Evolutionary conservation across 2,888 invertebrate genomes (phyloP).

Genomic region (Dendrolimus pini): DNA sequence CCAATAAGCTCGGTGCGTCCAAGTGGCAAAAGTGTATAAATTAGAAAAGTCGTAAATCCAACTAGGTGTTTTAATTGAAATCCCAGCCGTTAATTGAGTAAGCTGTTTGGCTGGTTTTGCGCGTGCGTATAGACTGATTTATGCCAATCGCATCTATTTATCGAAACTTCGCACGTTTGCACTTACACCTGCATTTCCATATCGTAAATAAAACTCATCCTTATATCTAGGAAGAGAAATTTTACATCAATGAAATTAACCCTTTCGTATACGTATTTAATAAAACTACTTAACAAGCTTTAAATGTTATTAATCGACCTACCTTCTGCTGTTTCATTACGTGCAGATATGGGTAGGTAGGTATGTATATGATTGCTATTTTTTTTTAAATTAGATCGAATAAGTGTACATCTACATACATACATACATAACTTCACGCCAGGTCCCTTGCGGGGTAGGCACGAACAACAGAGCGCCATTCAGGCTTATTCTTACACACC

Average conservation of each 20-base stretch:
- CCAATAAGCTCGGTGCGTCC: constrained; percentile 25
- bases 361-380: too few species aligned
- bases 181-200: constrained; percentile 34
- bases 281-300: too few species aligned
- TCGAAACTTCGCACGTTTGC: constrained; percentile 37
- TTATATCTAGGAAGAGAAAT: constrained; percentile 14
- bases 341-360: too few species aligned
- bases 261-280: too few species aligned
- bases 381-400: too few species aligned
- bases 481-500: too few species aligned
- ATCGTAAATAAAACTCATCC: constrained; percentile 20
- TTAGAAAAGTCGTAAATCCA: constrained; percentile 61
- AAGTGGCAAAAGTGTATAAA: constrained; percentile 51
- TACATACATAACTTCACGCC: too few species aligned
- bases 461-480: too few species aligned
- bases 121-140: constrained; percentile 58
- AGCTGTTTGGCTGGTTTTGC: constrained; percentile 36
- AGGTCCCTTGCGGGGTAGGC: too few species aligned
- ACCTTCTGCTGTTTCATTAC: too few species aligned
- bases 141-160: constrained; percentile 52
- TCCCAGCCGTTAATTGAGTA: constrained; percentile 64
- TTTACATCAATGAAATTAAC: background rate
- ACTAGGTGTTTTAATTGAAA: constrained; percentile 72
- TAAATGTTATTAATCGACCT: too few species aligned
- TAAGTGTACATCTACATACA: too few species aligned